Base-by-base conservation (phyloP, 23 tunicate genomes). In the Aplidium turbinatum region DNA sequence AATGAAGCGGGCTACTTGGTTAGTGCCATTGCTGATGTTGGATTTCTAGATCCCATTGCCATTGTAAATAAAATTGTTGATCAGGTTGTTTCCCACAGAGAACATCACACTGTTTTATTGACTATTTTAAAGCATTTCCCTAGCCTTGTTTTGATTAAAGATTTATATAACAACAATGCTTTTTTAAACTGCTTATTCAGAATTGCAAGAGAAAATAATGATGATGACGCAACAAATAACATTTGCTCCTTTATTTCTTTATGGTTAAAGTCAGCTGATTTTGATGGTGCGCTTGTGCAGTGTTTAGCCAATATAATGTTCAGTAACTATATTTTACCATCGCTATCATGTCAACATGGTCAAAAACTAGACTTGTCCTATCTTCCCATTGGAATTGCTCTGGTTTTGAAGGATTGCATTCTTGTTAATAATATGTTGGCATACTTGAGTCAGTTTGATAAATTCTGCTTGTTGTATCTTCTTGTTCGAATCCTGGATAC, bases 61-160 rank as follows among this genome's bases (percentile, higher is more conserved):
- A 53, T 75, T 20, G 9, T 78, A 68, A 26, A 48, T n/a, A 78
- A 78, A 78, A 34, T 66, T 48, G 47, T 65, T 2, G 83, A 66
- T 24, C 83, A 65, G 20, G 52, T 66, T 23, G 52, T 33, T 3
- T 32, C 33, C 35, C 83, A 78, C 25, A 35, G 52, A 52, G 75
- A 78, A 51, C 56, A 78, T 33, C 74, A 78, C 34, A 25, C 25
- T n/a, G 20, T 78, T 33, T 51, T 78, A 33, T 24, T 34, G 0
- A 25, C n/a, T 16, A 28, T 48, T 5, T 66, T 78, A 24, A 3
- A 34, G 31, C 23, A 35, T 35, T 5, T 78, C n/a, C 58, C 58
- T 25, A 6, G 23, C 19, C 34, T 78, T 7, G 13, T 53, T 7
- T 7, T 20, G 21, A 11, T 65, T 51, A 39, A 48, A 22, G 57